Conservation (phyloP, 2,113 vertebrate species). For the Verasper variegatus region DNA sequence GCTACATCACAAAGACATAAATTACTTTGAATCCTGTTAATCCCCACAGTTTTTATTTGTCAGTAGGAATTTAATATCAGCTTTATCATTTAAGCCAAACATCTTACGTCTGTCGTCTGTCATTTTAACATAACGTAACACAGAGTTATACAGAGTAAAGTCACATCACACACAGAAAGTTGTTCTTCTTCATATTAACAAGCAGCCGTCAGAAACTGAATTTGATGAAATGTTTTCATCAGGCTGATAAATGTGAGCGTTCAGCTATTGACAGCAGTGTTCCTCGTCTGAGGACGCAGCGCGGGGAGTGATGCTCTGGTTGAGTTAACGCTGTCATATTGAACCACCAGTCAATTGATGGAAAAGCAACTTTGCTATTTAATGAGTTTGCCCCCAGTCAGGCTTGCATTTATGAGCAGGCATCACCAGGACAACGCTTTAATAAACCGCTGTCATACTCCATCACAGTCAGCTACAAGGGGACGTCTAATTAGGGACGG, state of each 20-base stretch:
- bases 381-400: conserved; percentile 67
- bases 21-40: too few species aligned
- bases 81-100: not conserved
- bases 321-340: conserved; percentile 60
- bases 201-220: not conserved
- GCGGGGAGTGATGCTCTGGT: conserved; percentile 32
- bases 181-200: not conserved
- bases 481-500: conserved; percentile 58
- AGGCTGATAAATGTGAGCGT: conserved; percentile 16
- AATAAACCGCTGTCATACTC: conserved; percentile 68
- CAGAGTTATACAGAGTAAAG: too few species aligned
- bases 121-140: not conserved
- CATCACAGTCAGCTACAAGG: conserved; percentile 57
- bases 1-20: too few species aligned
- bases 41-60: too few species aligned
- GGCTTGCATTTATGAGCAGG: conserved; percentile 47
- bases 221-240: conserved; percentile 26
- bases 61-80: not conserved
- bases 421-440: conserved; percentile 49
- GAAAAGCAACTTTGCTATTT: conserved; percentile 60
- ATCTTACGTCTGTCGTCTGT: not conserved
- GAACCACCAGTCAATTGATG: conserved; percentile 54
- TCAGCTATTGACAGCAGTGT: not conserved
- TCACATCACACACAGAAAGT: too few species aligned
- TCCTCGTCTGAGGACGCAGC: conserved; percentile 14